These are phyloP conservation scores for Tragelaphus strepsiceros DNA, from an alignment of 2,113 vertebrate species.

Conservation along the genomic window DNA sequence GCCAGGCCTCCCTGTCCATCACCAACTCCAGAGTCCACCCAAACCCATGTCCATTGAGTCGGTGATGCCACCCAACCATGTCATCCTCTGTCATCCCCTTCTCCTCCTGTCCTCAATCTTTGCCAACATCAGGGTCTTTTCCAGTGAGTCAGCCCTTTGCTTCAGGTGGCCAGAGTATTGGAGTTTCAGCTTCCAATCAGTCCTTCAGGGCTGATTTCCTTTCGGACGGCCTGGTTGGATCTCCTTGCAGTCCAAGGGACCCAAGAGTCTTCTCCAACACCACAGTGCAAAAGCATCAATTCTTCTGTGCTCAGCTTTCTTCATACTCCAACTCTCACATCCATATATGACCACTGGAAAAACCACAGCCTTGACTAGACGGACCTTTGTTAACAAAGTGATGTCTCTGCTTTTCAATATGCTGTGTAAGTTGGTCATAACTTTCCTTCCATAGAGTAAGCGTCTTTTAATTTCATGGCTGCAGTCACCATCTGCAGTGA, in stretches of 20 bases:
- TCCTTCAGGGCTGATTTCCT: not conserved
- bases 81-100: not conserved
- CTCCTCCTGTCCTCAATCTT: not conserved
- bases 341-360: not conserved
- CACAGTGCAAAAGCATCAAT: not conserved
- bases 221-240: not conserved
- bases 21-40: not conserved
- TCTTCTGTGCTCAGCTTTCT: not conserved
- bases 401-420: not conserved
- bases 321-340: not conserved
- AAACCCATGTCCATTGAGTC: not conserved
- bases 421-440: not conserved
- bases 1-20: not conserved
- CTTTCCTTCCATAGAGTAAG: not conserved
- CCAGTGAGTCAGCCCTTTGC: not conserved
- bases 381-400: not conserved
- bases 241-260: not conserved
- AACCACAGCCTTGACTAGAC: not conserved
- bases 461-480: not conserved
- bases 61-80: not conserved
- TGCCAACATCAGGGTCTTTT: not conserved
- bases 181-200: not conserved
- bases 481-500: not conserved
- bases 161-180: not conserved
- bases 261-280: not conserved